Evolutionary conservation across 2,113 vertebrate species (phyloP), one percentile per base, ranked within the genome.

Genomic region (Sylvilagus bachmani): DNA sequence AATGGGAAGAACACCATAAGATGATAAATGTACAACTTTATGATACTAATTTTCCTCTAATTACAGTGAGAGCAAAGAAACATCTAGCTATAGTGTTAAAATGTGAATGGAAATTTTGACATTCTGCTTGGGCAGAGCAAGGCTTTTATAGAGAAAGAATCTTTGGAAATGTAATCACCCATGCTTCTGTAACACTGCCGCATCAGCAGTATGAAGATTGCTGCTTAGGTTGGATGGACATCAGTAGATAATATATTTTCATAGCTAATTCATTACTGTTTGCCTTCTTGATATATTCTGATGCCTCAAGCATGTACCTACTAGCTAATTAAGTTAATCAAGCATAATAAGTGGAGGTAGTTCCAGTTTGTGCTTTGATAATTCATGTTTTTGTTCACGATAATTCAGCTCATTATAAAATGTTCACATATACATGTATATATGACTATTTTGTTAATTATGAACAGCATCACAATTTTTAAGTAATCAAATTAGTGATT

Each of bases 1-100:
- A 97, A 96, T 83, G 82, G 91, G 94, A 94, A 95, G 96, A 98
- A 96, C 85, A 97, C 82, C 90, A 95, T 92, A 97, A 97, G 97
- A 97, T 97, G 97, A 98, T 97, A 96, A 97, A 98, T 97, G 94
- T 8, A 2, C 66, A 88, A 92, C 74, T 97, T 96, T 90, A 89
- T 86, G 93, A 91, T 88, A 83, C 86, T 96, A 97, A 98, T 98
- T 98, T 97, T 96, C 89, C 44, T 96, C 82, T 93, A 79, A 95
- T 95, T 93, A 69, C 31, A 87, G 64, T 67, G 38, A 82, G 38
- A 92, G 55, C 36, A 92, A 74, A 87, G 84, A 93, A 86, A 85
- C 95, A 69, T 53, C 12, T 86, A 95, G 38, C 91, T 53, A 19
- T 69, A 66, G 80, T 84, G 88, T 87, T 97, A 95, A 97, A 86